Base-by-base conservation (phyloP, 1,140 invertebrate species). In the Drosophila navojoa region DNA sequence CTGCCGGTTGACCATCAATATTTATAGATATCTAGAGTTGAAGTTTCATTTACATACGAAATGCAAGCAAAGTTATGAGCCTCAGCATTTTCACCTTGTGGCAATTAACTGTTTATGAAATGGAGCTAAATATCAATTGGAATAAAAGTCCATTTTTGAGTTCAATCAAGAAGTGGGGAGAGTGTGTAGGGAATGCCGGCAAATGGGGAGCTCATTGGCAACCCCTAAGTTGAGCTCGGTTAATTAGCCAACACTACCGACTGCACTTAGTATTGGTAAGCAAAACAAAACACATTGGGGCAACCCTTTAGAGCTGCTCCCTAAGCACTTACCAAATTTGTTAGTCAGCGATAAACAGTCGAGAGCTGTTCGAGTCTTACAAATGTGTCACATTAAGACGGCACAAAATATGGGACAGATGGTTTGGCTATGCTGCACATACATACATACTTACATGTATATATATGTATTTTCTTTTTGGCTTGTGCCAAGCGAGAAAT, bases 331-430 rank as follows among this genome's bases (percentile, higher is more conserved):
- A 87, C 73, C 77, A 74, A 82, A 64, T 87, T 89, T 72, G 75
- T 86, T 67, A 75, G 52, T 40, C 35, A 10, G 49, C 68, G 79
- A 86, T 86, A 87, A 87, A 62, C 35, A 38, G 63, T 72, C 44
- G 49, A 45, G 42, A 38, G 35, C 52, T 22, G 19, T 1, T 44
- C 42, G 42, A 15, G 42, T 44, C 42, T 66, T 57, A 53, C 40
- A 35, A 69, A 57, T 71, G 45, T 63, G 61, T 62, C 68, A 53
- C 84, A 90, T 90, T 89, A 89, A 87, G 84, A 79, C 74, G 74
- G 67, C 79, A 89, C 84, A 80, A 89, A 78, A 89, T 89, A 89
- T 89, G 84, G 85, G 84, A 89, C 84, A 89, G 84, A 89, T 89
- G 84, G 84, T 89, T 86, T 79, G 50, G 45, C 57, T 60, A 13